Percentiles rank a stretch among this genome's conserved stretches.
Conservation (phyloP, 2,113 vertebrate genomes). For the Theristicus caerulescens region DNA sequence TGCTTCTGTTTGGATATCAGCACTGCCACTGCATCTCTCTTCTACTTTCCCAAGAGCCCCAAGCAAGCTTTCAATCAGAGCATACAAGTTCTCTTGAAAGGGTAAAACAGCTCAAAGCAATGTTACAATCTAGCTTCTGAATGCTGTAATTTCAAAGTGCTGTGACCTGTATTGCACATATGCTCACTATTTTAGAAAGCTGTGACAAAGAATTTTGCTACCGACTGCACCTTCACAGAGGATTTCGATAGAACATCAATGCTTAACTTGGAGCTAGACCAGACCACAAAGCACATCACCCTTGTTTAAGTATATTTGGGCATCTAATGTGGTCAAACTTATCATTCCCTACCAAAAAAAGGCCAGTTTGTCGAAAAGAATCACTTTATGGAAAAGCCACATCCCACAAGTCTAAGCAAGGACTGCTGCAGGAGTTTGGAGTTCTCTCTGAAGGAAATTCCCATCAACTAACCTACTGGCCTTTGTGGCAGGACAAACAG, state of each 20-base stretch:
- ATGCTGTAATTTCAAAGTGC: background rate
- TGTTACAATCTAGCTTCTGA: background rate
- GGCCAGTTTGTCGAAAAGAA: background rate
- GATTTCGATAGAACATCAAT: background rate
- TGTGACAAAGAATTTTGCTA: background rate
- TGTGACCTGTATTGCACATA: accelerated
- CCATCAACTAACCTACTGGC: background rate
- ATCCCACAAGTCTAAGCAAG: background rate
- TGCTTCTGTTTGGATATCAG: background rate
- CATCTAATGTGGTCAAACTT: background rate
- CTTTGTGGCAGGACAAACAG: background rate
- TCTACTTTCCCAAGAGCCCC: accelerated
- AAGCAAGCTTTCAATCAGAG: background rate
- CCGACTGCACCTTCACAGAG: background rate
- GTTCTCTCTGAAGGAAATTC: background rate
- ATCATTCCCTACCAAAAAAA: background rate
- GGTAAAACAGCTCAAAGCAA: background rate
- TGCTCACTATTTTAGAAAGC: background rate
- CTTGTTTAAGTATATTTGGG: background rate
- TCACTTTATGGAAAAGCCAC: background rate
- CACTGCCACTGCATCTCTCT: background rate
- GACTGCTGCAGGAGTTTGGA: background rate
- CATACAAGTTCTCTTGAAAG: background rate
- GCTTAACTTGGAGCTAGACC: background rate
- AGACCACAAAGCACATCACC: background rate